These are phyloP conservation scores for Hyalella azteca DNA, from an alignment of 2,888 invertebrate species.

Conservation along the genomic window DNA sequence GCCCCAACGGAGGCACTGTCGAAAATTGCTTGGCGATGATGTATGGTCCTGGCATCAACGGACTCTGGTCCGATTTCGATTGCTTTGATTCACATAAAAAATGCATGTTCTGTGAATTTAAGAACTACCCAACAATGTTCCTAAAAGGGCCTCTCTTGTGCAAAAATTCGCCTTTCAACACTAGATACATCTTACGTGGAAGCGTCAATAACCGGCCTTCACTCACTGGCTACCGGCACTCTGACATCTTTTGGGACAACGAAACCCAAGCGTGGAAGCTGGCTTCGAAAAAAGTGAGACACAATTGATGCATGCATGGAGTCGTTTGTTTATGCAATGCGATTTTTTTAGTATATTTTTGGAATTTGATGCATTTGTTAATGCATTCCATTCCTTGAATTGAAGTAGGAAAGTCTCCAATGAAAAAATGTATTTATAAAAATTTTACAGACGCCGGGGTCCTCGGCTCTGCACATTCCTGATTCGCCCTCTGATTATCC, in stretches of 20 bases:
- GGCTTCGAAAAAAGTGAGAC: constrained; percentile 48
- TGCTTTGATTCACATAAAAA: constrained; percentile 46
- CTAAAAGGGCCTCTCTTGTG: constrained; percentile 47
- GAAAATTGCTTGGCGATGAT: constrained; percentile 56
- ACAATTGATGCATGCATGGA: no score
- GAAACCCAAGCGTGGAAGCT: constrained; percentile 39
- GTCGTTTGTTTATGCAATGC: no score
- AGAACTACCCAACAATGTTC: constrained; percentile 21
- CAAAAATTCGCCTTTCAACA: constrained; percentile 48
- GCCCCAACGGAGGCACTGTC: constrained; percentile 49
- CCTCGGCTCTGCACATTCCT: constrained; percentile 42
- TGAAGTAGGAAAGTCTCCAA: no score
- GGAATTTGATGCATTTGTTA: no score
- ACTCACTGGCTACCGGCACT: constrained; percentile 45
- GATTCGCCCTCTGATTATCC: constrained; percentile 43
- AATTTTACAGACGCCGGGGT: background rate
- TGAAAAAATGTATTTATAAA: no score
- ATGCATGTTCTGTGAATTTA: constrained; percentile 50
- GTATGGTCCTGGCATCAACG: constrained; percentile 39
- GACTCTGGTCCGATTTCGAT: constrained; percentile 52
- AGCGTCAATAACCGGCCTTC: constrained; percentile 39
- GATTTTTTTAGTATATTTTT: no score
- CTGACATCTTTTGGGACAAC: constrained; percentile 52
- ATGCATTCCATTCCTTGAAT: no score
- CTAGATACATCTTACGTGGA: constrained; percentile 36